Evolutionary conservation across 2,888 invertebrate genomes (phyloP), one percentile per base, ranked within the genome.

Genomic region (Anodontia alba): DNA sequence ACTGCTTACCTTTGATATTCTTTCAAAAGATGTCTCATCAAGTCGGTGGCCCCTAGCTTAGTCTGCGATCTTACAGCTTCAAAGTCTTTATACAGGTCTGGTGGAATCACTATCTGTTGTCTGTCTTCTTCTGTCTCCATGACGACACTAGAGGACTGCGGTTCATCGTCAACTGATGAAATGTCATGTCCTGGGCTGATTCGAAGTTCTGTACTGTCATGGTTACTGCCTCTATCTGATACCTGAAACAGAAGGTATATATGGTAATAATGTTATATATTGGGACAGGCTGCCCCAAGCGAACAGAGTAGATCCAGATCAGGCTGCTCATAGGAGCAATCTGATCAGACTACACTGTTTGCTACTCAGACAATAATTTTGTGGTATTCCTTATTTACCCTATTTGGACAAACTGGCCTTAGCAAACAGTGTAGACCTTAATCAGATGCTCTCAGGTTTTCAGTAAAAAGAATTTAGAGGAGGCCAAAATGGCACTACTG

Each of bases 31-130:
- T 88, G 90, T 42, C 91, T 80, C 90, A 92, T 91, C 33, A 92
- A 79, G 26, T 89, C 87, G 2, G 90, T 83, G 1, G 91, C 87
- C 71, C 90, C 91, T 43, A 92, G 74, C 46, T 91, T 89, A 0
- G 92, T 91, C 26, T 85, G 89, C 20, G 86, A 84, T 74, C 90
- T 88, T 49, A 92, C 81, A 1, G 90, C 88, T 76, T 90, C 86
- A 70, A 92, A 92, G 68, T 91, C 91, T 36, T 90, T 83, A 72
- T 84, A 90, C 17, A 92, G 83, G 76, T 92, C 92, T 1, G 90
- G 84, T 0, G 92, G 91, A 8, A 92, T 82, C n/a, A 88, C 87
- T n/a, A 92, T 84, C 49, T 89, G 85, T 49, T 78, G 78, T 8
- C 80, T 76, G 42, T 68, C 72, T 29, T 69, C 80, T 5, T 49